Evolutionary conservation across 2,888 invertebrate genomes (phyloP).

Genomic region (Pycnomerus fuliginosus): DNA sequence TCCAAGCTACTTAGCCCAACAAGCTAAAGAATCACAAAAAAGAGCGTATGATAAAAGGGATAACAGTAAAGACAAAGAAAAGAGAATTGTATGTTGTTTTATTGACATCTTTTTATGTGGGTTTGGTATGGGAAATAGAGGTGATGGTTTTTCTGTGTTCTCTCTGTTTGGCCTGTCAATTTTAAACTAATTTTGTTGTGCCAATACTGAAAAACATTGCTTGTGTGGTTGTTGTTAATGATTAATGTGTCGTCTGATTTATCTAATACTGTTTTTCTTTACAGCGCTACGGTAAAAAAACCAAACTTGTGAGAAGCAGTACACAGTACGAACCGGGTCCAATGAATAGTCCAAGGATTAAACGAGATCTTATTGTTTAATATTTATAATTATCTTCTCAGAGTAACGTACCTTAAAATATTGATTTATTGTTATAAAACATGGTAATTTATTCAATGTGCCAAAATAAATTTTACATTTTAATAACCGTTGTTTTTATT

Average conservation of each 20-base stretch:
- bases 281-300: constrained; percentile 41
- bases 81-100: constrained; percentile 46
- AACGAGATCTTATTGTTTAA: constrained; percentile 40
- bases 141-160: too few species aligned
- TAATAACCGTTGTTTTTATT: too few species aligned
- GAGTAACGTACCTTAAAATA: constrained; percentile 20
- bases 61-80: constrained; percentile 41
- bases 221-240: too few species aligned
- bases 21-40: constrained; percentile 56
- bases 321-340: constrained; percentile 49
- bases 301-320: constrained; percentile 48
- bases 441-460: constrained; percentile 36
- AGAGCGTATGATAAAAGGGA: constrained; percentile 45
- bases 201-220: too few species aligned
- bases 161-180: too few species aligned
- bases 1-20: constrained; percentile 68
- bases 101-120: constrained; percentile 35
- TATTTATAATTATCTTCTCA: constrained; percentile 6
- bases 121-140: constrained; percentile 35
- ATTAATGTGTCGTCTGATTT: not conserved
- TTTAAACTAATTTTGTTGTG: too few species aligned
- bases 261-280: constrained; percentile 28
- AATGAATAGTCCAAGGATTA: constrained; percentile 45
- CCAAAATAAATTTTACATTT: constrained; percentile 37
- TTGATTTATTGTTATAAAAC: constrained; percentile 14